Evolutionary conservation across 1,140 invertebrate genomes (phyloP), one percentile per base, ranked within the genome.

Genomic region (Cherax quadricarinatus): DNA sequence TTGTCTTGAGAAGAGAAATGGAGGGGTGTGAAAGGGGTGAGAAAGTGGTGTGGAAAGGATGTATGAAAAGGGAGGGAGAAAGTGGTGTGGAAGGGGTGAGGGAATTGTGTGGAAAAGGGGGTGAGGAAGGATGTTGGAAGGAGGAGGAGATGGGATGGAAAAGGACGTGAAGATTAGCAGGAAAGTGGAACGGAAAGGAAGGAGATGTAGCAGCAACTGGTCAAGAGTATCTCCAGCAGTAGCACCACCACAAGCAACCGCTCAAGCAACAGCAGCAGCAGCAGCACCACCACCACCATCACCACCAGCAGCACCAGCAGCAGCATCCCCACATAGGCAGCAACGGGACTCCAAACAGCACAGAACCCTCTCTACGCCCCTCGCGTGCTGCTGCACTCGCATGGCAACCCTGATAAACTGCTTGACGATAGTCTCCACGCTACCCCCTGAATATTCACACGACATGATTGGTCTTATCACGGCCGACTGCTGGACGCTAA

Each of bases 381-480:
- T 91, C 16, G 89, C 89, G 89, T 91, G 89, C 62, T n/a, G 84
- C 41, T 53, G 21, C 83, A 82, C 89, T 91, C 86, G 89, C 89
- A 91, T 91, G 89, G 89, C 83, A 57, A 81, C 84, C 21, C 73
- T 86, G 89, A 91, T 91, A 91, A 91, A 91, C 83, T 86, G 84
- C 41, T 48, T 57, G 84, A 91, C 81, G 89, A 86, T 91, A 91
- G 83, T 49, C 84, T 86, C 84, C 89, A 81, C 84, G 89, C 78
- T 86, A 73, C 89, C 86, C 89, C 57, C 86, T 91, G 81, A 91
- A 91, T 86, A 91, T 91, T 91, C 83, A 91, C 89, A 91, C 78
- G 84, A 86, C 89, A 91, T 91, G 89, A 91, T 91, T 86, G 89
- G 84, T 80, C 89, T 91, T 91, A 91, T 91, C 89, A 86, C 83